These are phyloP conservation scores for Magallana gigas DNA, from an alignment of 1,140 invertebrate species.

Conservation along the genomic window DNA sequence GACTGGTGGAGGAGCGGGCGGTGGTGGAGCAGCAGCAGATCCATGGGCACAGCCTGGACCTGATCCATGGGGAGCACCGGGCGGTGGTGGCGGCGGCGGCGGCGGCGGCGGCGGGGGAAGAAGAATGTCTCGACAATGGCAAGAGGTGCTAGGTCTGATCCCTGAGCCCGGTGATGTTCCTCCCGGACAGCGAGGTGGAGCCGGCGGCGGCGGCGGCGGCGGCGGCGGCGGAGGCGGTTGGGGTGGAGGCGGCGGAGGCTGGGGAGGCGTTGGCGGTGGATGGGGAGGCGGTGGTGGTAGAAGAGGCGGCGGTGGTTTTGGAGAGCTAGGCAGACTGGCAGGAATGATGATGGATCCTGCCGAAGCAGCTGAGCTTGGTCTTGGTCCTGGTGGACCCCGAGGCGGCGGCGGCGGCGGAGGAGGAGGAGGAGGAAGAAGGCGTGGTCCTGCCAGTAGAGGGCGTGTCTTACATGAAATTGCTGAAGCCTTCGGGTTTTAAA, in stretches of 20 bases:
- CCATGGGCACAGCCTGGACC: conserved; percentile 14
- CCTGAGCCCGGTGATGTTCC: conserved; percentile 50
- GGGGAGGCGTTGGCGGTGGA: not conserved
- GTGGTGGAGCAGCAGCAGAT: not conserved
- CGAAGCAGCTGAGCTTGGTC: not conserved
- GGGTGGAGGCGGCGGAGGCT: conserved; percentile 12
- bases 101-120: not conserved
- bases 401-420: conserved; percentile 5
- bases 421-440: conserved; percentile 11
- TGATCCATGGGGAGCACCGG: conserved; percentile 21
- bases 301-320: not conserved
- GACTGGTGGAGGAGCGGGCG: not conserved
- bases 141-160: conserved; percentile 39
- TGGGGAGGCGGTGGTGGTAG: not conserved
- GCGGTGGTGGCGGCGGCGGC: conserved; percentile 4
- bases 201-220: not conserved
- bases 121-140: conserved; percentile 44
- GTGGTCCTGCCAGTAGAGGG: conserved; percentile 9
- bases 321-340: not conserved
- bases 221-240: not conserved
- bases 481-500: conserved; percentile 52
- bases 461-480: conserved; percentile 46
- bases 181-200: conserved; percentile 24
- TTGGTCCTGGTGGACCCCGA: conserved; percentile 24
- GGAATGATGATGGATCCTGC: not conserved